Evolutionary conservation across 2,113 vertebrate genomes (phyloP), one percentile per base, ranked within the genome.

Genomic region (Myotis brandtii): DNA sequence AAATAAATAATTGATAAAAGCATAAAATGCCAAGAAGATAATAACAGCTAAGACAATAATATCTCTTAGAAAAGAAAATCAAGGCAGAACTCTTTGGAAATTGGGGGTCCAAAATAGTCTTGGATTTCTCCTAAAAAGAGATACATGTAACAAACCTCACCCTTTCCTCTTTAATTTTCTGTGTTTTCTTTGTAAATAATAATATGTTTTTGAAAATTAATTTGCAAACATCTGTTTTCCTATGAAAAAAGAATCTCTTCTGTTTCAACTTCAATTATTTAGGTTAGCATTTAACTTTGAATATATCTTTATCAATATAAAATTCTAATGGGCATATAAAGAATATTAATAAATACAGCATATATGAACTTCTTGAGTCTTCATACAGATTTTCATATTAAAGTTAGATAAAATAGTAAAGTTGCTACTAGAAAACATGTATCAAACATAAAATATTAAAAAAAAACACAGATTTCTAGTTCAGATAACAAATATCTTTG

Each of bases 121-220:
- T 67, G 54, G 34, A 14, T 56, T 87, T 87, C 23, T 88, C 66
- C 21, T 54, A 66, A 91, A 56, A 43, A 46, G 32, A 70, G 9
- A 20, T 32, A 50, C 18, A 59, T 21, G 40, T 64, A 76, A 37
- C 32, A 46, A 46, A 34, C 32, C 30, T 54, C 50, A 32, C n/a
- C 46, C 56, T 86, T 81, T 89, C 43, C 43, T 59, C 27, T 89
- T 81, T 56, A 30, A n/a, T 80, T 84, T 96, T 87, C 70, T 94
- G 20, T 89, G 17, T 91, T 90, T 92, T 70, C 50, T 94, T 86
- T 67, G 56, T 80, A 89, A 85, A 67, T 30, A 32, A n/a, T 37
- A 34, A 16, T 94, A 62, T 90, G 34, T 94, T 76, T 95, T 79
- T 56, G 50, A 37, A 64, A 76, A 89, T 89, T 92, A 86, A 92